Conservation (phyloP, 2,888 invertebrate species). For the Aporophyla nigra region DNA sequence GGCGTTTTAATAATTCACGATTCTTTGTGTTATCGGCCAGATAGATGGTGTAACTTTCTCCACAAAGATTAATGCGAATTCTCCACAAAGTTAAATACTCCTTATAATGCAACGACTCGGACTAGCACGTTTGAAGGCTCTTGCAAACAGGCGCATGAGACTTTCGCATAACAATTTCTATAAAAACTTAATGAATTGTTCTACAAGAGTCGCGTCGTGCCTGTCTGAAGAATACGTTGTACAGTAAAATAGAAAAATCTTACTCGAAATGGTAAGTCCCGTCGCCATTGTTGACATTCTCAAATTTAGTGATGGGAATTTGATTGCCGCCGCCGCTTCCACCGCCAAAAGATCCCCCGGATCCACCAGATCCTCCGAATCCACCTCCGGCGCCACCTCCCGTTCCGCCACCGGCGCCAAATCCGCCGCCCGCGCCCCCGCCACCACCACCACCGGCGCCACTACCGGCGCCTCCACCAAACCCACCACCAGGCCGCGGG, state of each 20-base stretch:
- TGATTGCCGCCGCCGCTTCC: constrained; percentile 81
- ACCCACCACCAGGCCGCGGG: constrained; percentile 70
- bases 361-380: constrained; percentile 63
- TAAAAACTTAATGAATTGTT: too few relatives aligned
- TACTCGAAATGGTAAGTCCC: constrained; percentile 92
- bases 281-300: constrained; percentile 92
- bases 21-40: constrained; percentile 9
- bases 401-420: constrained; percentile 66
- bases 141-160: too few relatives aligned
- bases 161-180: too few relatives aligned
- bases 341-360: constrained; percentile 59
- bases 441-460: constrained; percentile 63
- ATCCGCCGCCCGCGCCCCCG: constrained; percentile 68
- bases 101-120: not conserved
- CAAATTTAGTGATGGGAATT: constrained; percentile 91
- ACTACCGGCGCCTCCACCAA: constrained; percentile 66
- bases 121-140: too few relatives aligned
- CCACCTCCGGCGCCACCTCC: constrained; percentile 76
- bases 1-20: constrained; percentile 25
- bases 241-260: too few relatives aligned
- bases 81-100: not conserved
- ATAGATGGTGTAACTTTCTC: constrained; percentile 17
- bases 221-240: too few relatives aligned
- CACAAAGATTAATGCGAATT: not conserved
- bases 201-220: too few relatives aligned